These are phyloP conservation scores for Ellobium chinense DNA, from an alignment of 2,888 invertebrate species.

Conservation along the genomic window DNA sequence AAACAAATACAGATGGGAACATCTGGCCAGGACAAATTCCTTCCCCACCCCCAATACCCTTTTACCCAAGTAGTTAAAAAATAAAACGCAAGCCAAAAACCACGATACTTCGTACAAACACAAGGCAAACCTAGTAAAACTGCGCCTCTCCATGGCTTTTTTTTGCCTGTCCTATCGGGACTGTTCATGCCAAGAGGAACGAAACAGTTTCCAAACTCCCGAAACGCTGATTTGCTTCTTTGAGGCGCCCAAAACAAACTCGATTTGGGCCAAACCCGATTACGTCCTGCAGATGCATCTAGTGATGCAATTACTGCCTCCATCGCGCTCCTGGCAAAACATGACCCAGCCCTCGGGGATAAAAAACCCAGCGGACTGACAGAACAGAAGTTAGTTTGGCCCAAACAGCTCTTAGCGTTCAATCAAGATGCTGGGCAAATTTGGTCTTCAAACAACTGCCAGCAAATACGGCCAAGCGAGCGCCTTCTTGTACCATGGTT, in stretches of 20 bases:
- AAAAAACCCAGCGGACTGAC: not conserved
- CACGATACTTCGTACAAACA: too few relatives aligned
- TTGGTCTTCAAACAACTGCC: not conserved
- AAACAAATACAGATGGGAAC: too few relatives aligned
- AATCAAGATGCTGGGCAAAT: not conserved
- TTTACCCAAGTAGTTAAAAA: too few relatives aligned
- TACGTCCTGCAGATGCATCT: slow-evolving; percentile 7
- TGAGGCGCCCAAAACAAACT: not conserved
- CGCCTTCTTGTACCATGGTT: not conserved
- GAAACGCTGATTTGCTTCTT: not conserved
- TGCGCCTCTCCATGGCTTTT: too few relatives aligned
- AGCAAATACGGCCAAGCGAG: not conserved
- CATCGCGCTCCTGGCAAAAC: not conserved
- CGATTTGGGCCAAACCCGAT: slow-evolving; percentile 7
- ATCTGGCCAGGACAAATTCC: too few relatives aligned
- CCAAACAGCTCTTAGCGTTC: not conserved
- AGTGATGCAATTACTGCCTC: slow-evolving; percentile 12
- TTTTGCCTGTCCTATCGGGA: too few relatives aligned
- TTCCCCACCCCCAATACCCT: too few relatives aligned
- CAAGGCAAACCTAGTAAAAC: too few relatives aligned
- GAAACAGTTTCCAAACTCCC: not conserved
- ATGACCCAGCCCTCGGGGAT: not conserved
- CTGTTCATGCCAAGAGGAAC: too few relatives aligned
- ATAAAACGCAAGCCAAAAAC: too few relatives aligned
- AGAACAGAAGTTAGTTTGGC: not conserved